Conservation (phyloP, 2,113 vertebrate genomes). For the Isichthys henryi region DNA sequence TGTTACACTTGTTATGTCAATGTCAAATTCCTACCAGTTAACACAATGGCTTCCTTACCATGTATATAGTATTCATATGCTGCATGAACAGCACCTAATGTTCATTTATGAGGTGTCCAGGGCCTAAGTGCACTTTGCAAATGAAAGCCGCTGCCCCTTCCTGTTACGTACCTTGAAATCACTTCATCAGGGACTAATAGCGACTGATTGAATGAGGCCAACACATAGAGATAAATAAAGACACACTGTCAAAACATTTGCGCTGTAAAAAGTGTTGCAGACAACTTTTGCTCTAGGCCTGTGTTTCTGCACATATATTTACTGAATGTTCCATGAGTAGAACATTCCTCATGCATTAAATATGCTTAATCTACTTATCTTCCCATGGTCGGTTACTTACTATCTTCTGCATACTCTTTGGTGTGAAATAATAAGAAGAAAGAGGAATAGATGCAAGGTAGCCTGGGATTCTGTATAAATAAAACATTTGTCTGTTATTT, state of each 20-base stretch:
- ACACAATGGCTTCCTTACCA: not conserved
- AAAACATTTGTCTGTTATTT: not conserved
- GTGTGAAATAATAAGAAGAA: not conserved
- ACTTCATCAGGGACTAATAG: conserved; percentile 14
- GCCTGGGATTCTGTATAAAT: not conserved
- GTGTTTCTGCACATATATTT: not conserved
- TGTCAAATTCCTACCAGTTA: not conserved
- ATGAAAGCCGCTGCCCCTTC: not conserved
- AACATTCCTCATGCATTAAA: conserved; percentile 18
- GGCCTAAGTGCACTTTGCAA: not conserved
- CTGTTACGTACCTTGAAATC: not conserved
- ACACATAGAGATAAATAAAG: conserved; percentile 12
- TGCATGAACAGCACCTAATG: not conserved
- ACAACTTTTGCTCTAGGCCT: not conserved
- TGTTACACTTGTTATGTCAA: not conserved
- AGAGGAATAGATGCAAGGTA: not conserved
- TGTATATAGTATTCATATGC: not conserved
- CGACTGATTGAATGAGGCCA: conserved; percentile 42
- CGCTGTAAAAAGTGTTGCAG: not conserved
- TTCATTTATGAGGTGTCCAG: not conserved
- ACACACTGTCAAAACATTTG: not conserved
- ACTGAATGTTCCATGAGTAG: not conserved
- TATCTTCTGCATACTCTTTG: not conserved
- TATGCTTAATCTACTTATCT: conserved; percentile 5
- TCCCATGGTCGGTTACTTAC: not conserved